phyloP scores from a whole-genome alignment of 2,888 invertebrate genomes.

The Temnothorax ravouxi region DNA sequence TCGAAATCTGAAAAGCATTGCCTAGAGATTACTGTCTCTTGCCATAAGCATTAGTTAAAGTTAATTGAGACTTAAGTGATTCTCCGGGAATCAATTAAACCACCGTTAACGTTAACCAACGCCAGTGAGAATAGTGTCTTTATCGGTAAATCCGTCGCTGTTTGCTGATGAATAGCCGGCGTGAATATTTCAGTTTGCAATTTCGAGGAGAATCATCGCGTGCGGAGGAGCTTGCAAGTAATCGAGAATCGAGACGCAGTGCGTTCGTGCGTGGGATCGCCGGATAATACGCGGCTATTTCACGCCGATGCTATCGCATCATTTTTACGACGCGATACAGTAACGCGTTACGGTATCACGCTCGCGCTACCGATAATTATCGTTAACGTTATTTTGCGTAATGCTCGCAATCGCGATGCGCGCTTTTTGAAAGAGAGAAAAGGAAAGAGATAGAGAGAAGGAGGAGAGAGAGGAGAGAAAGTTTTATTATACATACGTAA shows the following conservation, averaged over 20 bases:
- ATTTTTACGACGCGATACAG: conserved; percentile 58
- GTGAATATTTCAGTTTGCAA: conserved; percentile 39
- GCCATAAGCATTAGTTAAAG: conserved; percentile 19
- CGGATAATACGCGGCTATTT: conserved; percentile 53
- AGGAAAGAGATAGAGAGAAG: neutral
- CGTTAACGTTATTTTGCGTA: conserved; percentile 50
- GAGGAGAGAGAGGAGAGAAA: conserved; percentile 2
- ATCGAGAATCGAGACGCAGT: conserved; percentile 56
- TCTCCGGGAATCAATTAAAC: conserved; percentile 39
- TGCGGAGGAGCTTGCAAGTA: conserved; percentile 41
- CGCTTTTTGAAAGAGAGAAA: conserved; percentile 20
- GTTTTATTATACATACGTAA: neutral
- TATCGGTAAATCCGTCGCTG: conserved; percentile 42
- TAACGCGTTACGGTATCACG: conserved; percentile 60
- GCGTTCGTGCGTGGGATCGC: conserved; percentile 57
- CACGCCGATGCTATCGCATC: conserved; percentile 57
- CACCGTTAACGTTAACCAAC: conserved; percentile 34
- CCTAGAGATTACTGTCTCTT: neutral
- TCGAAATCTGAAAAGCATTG: too few species aligned
- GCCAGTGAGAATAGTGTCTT: conserved; percentile 18
- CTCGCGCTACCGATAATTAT: conserved; percentile 56
- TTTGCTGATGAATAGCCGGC: conserved; percentile 30
- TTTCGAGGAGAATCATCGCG: conserved; percentile 51
- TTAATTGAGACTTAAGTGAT: conserved; percentile 46
- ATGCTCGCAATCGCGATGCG: conserved; percentile 9